Base-by-base conservation (phyloP, 2,797 vertebrate genomes). In the Momotus momota region DNA sequence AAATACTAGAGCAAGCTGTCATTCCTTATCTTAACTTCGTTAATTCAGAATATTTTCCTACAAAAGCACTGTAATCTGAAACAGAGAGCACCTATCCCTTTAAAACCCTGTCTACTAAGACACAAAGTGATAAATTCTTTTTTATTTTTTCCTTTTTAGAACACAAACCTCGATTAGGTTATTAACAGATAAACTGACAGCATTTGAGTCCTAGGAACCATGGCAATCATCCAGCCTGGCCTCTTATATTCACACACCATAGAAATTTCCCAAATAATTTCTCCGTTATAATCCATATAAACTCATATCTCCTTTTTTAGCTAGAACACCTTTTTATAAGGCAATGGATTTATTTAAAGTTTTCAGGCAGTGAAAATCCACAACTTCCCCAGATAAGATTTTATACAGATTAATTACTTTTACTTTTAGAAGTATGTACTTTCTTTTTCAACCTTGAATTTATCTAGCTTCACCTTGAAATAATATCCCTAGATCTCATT, bases 371-470 rank as follows among this genome's bases (percentile, higher is more conserved):
- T 65, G 46, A 91, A 92, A 88, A 88, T 52, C 58, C 65, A 83
- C 57, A 23, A 29, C 51, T 83, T 86, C 20, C 23, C 4, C 21
- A 58, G n/a, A 65, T 58, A 88, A 91, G 79, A 93, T 91, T 91
- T 75, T 48, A n/a, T 38, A 75, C 86, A 86, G 69, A 93, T 91
- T 94, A 96, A 88, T 96, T 94, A 74, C 61, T 86, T 91, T 86
- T 71, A 69, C 58, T 73, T 89, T 81, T 29, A 78, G 57, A 92
- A 95, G 82, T 67, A 82, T 1, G 7, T 40, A 61, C 22, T 66
- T 94, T 85, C 45, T 69, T 95, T 85, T 81, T 70, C 81, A 91
- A 82, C 71, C 64, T 93, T 93, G 84, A 91, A 91, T 94, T 89
- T 86, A 77, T 91, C 62, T 79, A 51, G 5, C 58, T 86, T 95